Evolutionary conservation across 1,140 invertebrate species (phyloP), one percentile per base, ranked within the genome.

Genomic region (Plectrocnemia conspersa): DNA sequence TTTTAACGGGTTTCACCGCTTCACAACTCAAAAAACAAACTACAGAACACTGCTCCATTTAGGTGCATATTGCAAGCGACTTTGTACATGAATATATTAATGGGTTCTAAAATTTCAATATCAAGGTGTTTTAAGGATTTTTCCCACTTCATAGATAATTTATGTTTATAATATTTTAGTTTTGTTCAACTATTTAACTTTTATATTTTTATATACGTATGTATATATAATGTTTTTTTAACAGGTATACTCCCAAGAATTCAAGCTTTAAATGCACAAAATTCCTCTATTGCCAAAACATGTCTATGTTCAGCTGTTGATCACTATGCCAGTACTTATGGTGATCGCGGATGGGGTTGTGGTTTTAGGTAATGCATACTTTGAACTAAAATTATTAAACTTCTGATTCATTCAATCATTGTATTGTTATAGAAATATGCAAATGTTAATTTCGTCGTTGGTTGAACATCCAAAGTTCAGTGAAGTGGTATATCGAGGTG

Each of bases 281-380:
- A 81, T 58, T 76, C 79, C 11, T 84, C 84, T 63, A 82, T 89
- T 47, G 69, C 80, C 23, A 79, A 79, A 64, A 85, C 81, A 1
- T 80, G 85, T 64, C 75, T 89, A 52, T 91, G 89, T 71, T 85
- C 84, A 29, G 82, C 80, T 2, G 84, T 89, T 15, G 88, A 92
- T 68, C 89, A 93, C 73, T 93, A 89, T 70, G 86, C 84, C 4
- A 87, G 85, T 15, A 90, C 87, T 0, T 92, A 89, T 66, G 90
- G 90, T 7, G 91, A 93, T 70, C 79, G 83, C 63, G 90, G 90
- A 4, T 94, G 89, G 89, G 91, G 91, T 1, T 93, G 91, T 73
- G 91, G 91, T 1, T 91, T 89, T 62, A 69, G 73, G 71, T 71
- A 56, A 52, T 23, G 27, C 4, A 40, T 40, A 15, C 10, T 19